phyloP scores from a whole-genome alignment of 2,888 invertebrate species.

The Elgonia sp. region DNA sequence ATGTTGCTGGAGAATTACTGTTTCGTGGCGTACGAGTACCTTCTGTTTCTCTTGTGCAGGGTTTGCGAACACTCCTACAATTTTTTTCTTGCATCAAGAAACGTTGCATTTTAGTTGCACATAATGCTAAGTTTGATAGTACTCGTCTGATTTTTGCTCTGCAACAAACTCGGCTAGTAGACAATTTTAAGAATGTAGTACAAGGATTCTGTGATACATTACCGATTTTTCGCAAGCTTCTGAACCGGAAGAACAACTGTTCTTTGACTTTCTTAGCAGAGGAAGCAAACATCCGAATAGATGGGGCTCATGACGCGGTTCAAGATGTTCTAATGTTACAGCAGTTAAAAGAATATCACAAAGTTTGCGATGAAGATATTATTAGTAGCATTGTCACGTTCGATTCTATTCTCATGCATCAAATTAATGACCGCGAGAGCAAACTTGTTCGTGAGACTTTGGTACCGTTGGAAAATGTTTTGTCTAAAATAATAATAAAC shows the following conservation, averaged over 20 bases:
- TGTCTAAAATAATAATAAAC: no score
- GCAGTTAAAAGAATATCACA: slow-evolving; percentile 12
- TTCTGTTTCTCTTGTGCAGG: neutral
- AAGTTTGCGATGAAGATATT: neutral
- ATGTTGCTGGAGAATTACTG: neutral
- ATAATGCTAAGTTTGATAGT: slow-evolving; percentile 38
- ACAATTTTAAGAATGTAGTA: neutral
- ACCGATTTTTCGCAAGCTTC: neutral
- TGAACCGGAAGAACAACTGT: slow-evolving; percentile 16
- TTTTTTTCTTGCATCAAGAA: neutral
- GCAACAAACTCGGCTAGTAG: neutral
- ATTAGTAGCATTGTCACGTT: no score
- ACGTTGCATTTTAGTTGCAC: slow-evolving; percentile 42
- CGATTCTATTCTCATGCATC: no score
- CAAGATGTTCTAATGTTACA: slow-evolving; percentile 34
- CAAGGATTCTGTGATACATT: slow-evolving; percentile 23
- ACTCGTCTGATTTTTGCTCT: slow-evolving; percentile 20
- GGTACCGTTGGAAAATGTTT: no score
- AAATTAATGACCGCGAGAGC: no score
- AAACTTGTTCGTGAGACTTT: no score
- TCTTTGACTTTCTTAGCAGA: slow-evolving; percentile 15
- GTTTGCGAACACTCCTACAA: neutral
- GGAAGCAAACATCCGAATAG: neutral
- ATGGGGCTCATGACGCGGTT: slow-evolving; percentile 40
- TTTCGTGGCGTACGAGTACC: neutral